Base-by-base conservation (phyloP, 23 tunicate species). In the Ciona savignyi region DNA sequence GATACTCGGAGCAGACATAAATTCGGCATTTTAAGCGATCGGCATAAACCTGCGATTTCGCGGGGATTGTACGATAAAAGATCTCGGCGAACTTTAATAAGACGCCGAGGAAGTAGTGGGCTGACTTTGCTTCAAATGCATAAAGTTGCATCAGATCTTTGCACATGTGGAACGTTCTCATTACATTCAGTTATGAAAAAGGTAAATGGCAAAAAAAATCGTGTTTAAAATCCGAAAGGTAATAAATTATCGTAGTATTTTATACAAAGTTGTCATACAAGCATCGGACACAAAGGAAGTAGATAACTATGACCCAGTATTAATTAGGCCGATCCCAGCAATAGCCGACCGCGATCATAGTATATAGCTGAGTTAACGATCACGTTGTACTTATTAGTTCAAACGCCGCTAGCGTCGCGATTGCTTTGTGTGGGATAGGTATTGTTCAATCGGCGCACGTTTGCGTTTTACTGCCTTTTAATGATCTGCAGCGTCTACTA, bases 161-260 rank as follows among this genome's bases (percentile, higher is more conserved):
- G 87, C 56, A 66, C 80, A 27, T 82, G 87, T 27, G 87, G 87
- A 20, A 73, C 79, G 20, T 49, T 34, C 67, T 60, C 79, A 25
- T 35, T 68, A 32, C 15, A 6, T 42, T 42, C 56, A 42, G 56
- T 42, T 42, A 42, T 42, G 56, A 42, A 42, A 42, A 42, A 42
- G 56, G 56, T 42, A 42, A n/a, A n/a, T n/a, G n/a, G n/a, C n/a
- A n/a, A n/a, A n/a, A n/a, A n/a, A n/a, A n/a, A n/a, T n/a, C n/a
- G n/a, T n/a, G n/a, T n/a, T n/a, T n/a, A n/a, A n/a, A n/a, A n/a
- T n/a, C n/a, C n/a, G n/a, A n/a, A n/a, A n/a, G n/a, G n/a, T n/a
- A n/a, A n/a, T n/a, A n/a, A n/a, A n/a, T n/a, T n/a, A n/a, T n/a
- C n/a, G n/a, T n/a, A n/a, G n/a, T n/a, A n/a, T n/a, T n/a, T n/a